Evolutionary conservation across 30 jellyfish, hydroid and myxozoan species (phyloP).

Genomic region (Turritopsis dohrnii): DNA sequence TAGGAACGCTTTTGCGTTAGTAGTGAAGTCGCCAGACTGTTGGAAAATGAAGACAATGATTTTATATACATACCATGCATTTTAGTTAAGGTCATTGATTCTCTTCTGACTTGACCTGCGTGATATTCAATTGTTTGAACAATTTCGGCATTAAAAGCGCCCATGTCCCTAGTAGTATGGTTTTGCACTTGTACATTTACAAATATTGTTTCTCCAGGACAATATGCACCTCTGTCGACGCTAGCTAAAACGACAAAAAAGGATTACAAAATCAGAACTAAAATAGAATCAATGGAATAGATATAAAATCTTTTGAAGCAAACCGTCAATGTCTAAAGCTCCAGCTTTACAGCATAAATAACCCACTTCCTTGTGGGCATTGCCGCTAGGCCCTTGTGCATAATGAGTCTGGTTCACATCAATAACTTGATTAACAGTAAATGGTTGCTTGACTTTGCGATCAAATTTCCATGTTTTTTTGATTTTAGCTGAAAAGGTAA

Average conservation of each 20-base stretch:
- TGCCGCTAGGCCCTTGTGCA: slow-evolving; percentile 31
- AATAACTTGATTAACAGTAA: slow-evolving; percentile 27
- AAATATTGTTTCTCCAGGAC: slow-evolving; percentile 20
- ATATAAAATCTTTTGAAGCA: not conserved
- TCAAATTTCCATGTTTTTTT: slow-evolving; percentile 39
- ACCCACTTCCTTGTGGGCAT: slow-evolving; percentile 31
- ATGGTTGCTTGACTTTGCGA: slow-evolving; percentile 23
- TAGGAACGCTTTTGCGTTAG: not conserved
- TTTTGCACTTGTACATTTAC: slow-evolving; percentile 15
- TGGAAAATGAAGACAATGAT: not conserved
- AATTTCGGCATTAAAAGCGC: slow-evolving; percentile 16
- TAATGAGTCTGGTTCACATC: slow-evolving; percentile 25
- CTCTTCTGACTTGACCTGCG: slow-evolving; percentile 8
- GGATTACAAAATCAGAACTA: not conserved
- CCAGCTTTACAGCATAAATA: slow-evolving; percentile 43
- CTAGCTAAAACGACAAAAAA: not conserved
- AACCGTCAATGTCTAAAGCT: slow-evolving; percentile 30
- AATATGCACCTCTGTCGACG: slow-evolving; percentile 21
- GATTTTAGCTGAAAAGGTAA: slow-evolving; percentile 24
- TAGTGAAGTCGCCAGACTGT: not conserved
- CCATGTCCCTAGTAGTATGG: slow-evolving; percentile 21
- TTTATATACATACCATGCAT: slow-evolving; percentile 1
- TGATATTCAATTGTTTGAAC: slow-evolving; percentile 15
- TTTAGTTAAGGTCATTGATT: not conserved
- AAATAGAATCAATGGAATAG: not conserved